Evolutionary conservation across 2,797 vertebrate species (phyloP).

Genomic region (Tympanoctomys barrerae): DNA sequence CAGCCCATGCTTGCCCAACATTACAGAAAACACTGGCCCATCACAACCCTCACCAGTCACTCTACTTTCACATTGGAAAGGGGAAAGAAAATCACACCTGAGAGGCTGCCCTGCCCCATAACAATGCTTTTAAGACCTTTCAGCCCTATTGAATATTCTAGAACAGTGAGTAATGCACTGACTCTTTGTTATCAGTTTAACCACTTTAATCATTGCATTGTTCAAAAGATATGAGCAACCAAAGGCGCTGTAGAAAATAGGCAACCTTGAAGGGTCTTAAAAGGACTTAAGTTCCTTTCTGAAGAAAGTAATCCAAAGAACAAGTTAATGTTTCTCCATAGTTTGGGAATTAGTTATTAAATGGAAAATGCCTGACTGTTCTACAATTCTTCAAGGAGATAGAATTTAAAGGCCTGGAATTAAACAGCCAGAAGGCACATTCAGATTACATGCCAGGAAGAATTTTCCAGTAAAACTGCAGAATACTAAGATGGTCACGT

Average conservation of each 20-base stretch:
- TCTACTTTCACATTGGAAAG: background rate
- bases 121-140: conserved; percentile 21
- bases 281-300: conserved; percentile 29
- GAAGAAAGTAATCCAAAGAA: background rate
- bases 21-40: background rate
- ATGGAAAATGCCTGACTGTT: background rate
- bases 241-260: conserved; percentile 6
- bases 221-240: conserved; percentile 31
- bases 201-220: background rate
- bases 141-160: conserved; percentile 1
- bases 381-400: conserved; percentile 24
- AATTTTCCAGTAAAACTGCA: background rate
- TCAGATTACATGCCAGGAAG: background rate
- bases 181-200: conserved; percentile 28
- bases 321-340: conserved; percentile 53
- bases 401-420: conserved; percentile 39
- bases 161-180: background rate
- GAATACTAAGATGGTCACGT: background rate
- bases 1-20: background rate
- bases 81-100: too few species aligned
- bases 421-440: background rate
- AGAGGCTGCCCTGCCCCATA: background rate
- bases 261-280: background rate
- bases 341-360: conserved; percentile 19
- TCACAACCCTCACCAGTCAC: too few species aligned